Conservation (phyloP, 2,113 vertebrate species). For the Epinephelus moara region DNA sequence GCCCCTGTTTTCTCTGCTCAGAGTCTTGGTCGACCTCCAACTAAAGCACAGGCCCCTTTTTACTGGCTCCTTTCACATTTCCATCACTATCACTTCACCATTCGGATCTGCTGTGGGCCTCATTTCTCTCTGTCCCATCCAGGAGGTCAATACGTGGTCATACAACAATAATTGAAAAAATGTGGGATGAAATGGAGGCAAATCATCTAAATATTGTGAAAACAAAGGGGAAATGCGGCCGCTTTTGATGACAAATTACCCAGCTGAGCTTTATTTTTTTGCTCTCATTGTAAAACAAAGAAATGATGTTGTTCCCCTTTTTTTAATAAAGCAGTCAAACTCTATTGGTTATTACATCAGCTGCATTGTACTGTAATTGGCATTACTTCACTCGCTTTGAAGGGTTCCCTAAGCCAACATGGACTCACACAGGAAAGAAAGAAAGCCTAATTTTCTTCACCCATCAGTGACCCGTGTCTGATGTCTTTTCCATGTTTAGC, state of each 20-base stretch:
- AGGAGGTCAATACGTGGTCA: constrained; percentile 47
- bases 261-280: constrained; percentile 24
- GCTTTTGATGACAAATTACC: constrained; percentile 25
- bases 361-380: constrained; percentile 47
- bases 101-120: constrained; percentile 28
- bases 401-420: constrained; percentile 46
- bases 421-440: constrained; percentile 22
- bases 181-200: constrained; percentile 22
- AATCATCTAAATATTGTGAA: constrained; percentile 29
- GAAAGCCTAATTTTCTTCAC: constrained; percentile 26
- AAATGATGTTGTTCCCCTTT: constrained; percentile 9
- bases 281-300: constrained; percentile 6
- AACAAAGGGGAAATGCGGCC: neutral
- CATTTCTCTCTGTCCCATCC: constrained; percentile 39
- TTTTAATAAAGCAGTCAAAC: constrained; percentile 52
- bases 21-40: constrained; percentile 70
- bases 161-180: constrained; percentile 30
- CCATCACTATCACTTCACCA: constrained; percentile 57
- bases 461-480: constrained; percentile 45
- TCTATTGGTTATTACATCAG: constrained; percentile 54
- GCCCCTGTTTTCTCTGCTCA: constrained; percentile 52
- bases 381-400: constrained; percentile 55
- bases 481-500: constrained; percentile 54
- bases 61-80: constrained; percentile 52
- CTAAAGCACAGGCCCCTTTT: constrained; percentile 68